phyloP scores from a whole-genome alignment of 2,888 invertebrate genomes.

The Tipula lateralis region DNA sequence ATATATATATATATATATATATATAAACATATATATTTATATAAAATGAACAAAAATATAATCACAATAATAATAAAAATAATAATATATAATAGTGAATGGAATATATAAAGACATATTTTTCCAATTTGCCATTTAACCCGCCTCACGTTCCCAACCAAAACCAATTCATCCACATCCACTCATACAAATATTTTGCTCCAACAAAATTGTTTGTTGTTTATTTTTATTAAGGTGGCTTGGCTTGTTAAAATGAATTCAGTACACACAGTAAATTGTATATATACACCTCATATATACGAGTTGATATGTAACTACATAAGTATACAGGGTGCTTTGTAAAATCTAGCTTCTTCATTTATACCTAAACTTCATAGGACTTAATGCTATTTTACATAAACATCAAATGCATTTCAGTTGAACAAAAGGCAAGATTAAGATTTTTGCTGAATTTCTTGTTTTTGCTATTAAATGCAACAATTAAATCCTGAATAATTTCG shows the following conservation, averaged over 20 bases:
- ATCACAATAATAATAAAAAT: background rate
- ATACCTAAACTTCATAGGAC: too few relatives aligned
- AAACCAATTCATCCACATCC: background rate
- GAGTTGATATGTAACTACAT: too few relatives aligned
- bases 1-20: background rate
- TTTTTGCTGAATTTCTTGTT: too few relatives aligned
- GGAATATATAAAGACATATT: conserved; percentile 5
- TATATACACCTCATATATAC: too few relatives aligned
- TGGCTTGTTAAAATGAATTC: background rate
- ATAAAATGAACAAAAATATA: background rate
- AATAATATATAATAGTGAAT: background rate
- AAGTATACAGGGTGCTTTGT: too few relatives aligned
- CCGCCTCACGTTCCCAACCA: background rate
- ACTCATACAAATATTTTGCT: background rate
- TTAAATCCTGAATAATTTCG: too few relatives aligned
- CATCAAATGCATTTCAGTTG: too few relatives aligned
- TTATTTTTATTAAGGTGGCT: background rate
- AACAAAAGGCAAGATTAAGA: too few relatives aligned
- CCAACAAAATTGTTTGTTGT: background rate
- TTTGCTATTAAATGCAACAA: too few relatives aligned
- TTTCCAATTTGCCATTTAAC: background rate
- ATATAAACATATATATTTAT: background rate
- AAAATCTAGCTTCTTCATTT: too few relatives aligned
- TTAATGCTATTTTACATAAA: too few relatives aligned
- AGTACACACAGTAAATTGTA: background rate